Base-by-base conservation (phyloP, 2,888 invertebrate genomes). In the Uloborus plumipes region DNA sequence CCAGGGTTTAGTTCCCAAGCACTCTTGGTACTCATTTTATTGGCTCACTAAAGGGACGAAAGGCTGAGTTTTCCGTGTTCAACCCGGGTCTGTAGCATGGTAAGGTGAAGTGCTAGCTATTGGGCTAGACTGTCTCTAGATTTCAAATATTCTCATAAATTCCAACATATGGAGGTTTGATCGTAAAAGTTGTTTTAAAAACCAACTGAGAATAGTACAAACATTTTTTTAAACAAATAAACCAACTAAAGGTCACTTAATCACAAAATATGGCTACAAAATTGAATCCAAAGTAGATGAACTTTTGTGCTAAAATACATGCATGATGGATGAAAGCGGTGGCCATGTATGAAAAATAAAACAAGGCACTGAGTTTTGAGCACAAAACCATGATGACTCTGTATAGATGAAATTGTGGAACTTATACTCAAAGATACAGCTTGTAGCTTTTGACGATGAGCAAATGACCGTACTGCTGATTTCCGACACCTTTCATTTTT, bases 381-480 rank as follows among this genome's bases (percentile, higher is more conserved):
- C 79, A 79, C 72, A 73, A 79, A 79, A 79, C 80, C 66, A 67
- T 75, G 73, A 78, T 70, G 74, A 62, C 70, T 73, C 66, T 80
- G 73, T 80, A 73, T 80, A 73, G 64, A 81, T 74, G 74, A 74
- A 70, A 69, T 65, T 49, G 55, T 74, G 73, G 74, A 73, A 79
- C 79, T 72, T 77, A 70, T 61, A 76, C 39, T 39, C 39, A 76
- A 58, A 80, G 69, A 80, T 74, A 74, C 61, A 69, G 73, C 70
- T 70, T 69, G 74, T 70, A 74, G 64, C 49, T 81, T 74, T 61
- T 69, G 53, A 59, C 70, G 50, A 58, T 74, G 73, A 81, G 73
- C 80, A 81, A 81, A 70, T 74, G 69, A 70, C 75, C 80, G 65
- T 74, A 81, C 39, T 73, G 74, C 70, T 70, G 50, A 26, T 66